phyloP scores from a whole-genome alignment of 2,888 invertebrate genomes.

The Torymus texanus region DNA sequence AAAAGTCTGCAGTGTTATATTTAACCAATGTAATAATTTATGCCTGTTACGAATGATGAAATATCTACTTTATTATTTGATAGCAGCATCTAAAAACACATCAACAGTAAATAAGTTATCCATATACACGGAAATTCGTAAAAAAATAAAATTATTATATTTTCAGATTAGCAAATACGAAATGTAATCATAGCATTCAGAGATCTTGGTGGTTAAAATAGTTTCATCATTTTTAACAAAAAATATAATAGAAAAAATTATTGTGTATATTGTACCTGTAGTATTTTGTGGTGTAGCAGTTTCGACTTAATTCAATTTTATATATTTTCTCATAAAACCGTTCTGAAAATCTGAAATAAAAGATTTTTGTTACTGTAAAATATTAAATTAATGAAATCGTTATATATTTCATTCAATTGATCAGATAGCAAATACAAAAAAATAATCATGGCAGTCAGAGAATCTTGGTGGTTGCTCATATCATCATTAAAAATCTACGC shows the following conservation, averaged over 20 bases:
- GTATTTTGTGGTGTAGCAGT: neutral
- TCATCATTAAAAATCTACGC: constrained; percentile 33
- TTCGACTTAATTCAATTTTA: no score
- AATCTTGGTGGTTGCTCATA: constrained; percentile 48
- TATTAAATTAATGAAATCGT: neutral
- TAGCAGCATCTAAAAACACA: no score
- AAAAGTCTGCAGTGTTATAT: no score
- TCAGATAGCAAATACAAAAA: constrained; percentile 54
- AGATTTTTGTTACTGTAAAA: neutral
- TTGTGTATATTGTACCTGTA: neutral
- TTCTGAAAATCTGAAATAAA: neutral
- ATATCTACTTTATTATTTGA: no score
- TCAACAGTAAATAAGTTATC: no score
- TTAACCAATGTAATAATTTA: no score
- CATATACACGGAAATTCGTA: no score
- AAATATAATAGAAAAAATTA: neutral
- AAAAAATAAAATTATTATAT: neutral
- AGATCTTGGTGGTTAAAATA: constrained; percentile 54
- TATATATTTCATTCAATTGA: neutral
- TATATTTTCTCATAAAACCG: no score
- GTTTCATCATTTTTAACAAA: constrained; percentile 46
- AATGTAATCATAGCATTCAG: constrained; percentile 50
- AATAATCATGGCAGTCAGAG: constrained; percentile 50
- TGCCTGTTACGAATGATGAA: no score
- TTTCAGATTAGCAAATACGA: constrained; percentile 55